phyloP scores from a whole-genome alignment of 2,888 invertebrate species.

The Torymus tubicola region DNA sequence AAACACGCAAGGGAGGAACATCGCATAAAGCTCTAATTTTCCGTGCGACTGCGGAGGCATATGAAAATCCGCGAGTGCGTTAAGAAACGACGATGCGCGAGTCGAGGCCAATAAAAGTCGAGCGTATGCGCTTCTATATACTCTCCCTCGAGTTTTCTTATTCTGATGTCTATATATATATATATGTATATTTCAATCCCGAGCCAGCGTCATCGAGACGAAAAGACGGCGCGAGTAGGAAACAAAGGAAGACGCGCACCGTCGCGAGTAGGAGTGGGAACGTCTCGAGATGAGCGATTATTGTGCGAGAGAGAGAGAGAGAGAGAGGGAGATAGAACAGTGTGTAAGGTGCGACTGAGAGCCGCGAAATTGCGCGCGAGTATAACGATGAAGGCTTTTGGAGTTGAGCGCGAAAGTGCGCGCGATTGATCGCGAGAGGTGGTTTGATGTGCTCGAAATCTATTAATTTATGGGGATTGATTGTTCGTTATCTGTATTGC shows the following conservation, averaged over 20 bases:
- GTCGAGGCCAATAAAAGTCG: conserved; percentile 75
- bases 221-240: neutral
- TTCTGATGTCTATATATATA: conserved; percentile 58
- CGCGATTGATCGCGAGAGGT: no score
- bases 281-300: conserved; percentile 19
- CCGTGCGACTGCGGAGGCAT: conserved; percentile 75
- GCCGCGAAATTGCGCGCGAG: neutral
- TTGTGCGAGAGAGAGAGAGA: neutral
- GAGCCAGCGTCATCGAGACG: conserved; percentile 43
- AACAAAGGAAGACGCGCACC: conserved; percentile 20
- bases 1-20: neutral
- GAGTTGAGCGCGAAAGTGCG: no score
- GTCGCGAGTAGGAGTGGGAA: neutral
- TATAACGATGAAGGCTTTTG: neutral
- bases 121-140: conserved; percentile 60
- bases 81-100: conserved; percentile 67
- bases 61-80: conserved; percentile 75
- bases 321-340: neutral
- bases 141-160: conserved; percentile 60
- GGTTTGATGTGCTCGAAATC: no score
- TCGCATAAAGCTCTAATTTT: conserved; percentile 74
- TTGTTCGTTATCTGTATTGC: no score
- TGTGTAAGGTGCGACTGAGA: neutral
- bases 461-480: no score
- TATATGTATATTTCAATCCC: conserved; percentile 62